Conservation (phyloP, 2,888 invertebrate species). For the Cylloceria caligata region DNA sequence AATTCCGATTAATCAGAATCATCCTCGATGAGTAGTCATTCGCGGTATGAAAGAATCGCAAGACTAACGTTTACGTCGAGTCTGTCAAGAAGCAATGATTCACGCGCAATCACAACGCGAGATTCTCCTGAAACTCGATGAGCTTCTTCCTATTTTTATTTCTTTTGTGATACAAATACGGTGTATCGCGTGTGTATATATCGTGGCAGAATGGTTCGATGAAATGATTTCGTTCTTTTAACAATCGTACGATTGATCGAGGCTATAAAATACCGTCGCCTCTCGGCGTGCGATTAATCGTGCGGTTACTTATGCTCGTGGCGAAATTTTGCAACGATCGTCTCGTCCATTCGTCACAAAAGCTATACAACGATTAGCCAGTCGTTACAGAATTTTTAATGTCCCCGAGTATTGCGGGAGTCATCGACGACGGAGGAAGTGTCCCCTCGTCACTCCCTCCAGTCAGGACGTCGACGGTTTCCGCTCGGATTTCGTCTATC, state of each 20-base stretch:
- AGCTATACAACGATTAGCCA: neutral
- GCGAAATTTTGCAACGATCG: conserved; percentile 16
- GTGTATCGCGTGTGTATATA: neutral
- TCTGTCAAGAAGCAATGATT: conserved; percentile 13
- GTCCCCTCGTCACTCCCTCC: no score
- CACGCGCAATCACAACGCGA: conserved; percentile 5
- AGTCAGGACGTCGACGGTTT: conserved; percentile 25
- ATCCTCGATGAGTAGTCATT: conserved; percentile 33
- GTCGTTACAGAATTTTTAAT: conserved; percentile 1
- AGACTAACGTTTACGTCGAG: neutral
- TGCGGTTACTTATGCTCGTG: neutral
- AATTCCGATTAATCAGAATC: conserved; percentile 41
- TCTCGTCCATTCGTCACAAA: neutral
- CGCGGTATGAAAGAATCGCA: conserved; percentile 27
- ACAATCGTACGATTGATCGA: conserved; percentile 11
- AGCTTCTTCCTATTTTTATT: neutral
- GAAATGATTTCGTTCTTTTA: conserved; percentile 3
- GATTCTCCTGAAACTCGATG: conserved; percentile 21
- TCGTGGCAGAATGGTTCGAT: neutral
- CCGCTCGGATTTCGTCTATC: conserved; percentile 43
- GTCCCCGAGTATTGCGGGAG: neutral
- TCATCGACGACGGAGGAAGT: conserved; percentile 28
- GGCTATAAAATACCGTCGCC: neutral
- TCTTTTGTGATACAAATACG: conserved; percentile 6
- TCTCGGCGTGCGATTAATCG: neutral